Conservation (phyloP, 1,140 invertebrate species). For the Nymphalis io region DNA sequence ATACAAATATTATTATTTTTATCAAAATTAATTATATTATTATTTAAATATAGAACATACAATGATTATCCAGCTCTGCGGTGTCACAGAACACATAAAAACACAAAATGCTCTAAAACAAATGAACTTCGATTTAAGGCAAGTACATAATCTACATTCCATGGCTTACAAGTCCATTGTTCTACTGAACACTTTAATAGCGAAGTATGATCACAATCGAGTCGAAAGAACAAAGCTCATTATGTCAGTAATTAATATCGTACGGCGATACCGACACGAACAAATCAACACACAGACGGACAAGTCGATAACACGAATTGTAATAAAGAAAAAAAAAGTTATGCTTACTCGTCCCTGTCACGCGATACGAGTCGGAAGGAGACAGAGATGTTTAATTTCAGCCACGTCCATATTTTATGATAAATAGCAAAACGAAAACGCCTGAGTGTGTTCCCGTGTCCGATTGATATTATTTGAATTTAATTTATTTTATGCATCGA, state of each 20-base stretch:
- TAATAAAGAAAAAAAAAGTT: constrained; percentile 54
- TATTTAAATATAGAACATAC: too few relatives aligned
- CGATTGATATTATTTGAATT: constrained; percentile 72
- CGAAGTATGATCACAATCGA: constrained; percentile 53
- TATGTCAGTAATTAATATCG: constrained; percentile 72
- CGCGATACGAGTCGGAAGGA: constrained; percentile 37
- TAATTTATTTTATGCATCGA: constrained; percentile 68
- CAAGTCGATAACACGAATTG: constrained; percentile 62
- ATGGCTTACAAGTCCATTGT: background rate
- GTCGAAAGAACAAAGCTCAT: constrained; percentile 63
- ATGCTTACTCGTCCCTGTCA: constrained; percentile 43
- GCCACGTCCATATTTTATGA: constrained; percentile 66
- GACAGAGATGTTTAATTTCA: constrained; percentile 56
- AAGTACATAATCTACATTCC: background rate
- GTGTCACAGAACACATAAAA: too few relatives aligned
- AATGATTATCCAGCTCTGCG: too few relatives aligned
- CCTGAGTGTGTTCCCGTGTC: constrained; percentile 70
- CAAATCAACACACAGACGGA: constrained; percentile 66
- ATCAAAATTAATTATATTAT: too few relatives aligned
- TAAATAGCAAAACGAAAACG: constrained; percentile 65
- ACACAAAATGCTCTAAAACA: too few relatives aligned
- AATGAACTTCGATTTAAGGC: background rate
- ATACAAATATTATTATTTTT: too few relatives aligned
- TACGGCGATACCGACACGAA: constrained; percentile 59
- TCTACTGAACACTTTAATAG: background rate